phyloP scores from a whole-genome alignment of 2,113 vertebrate species.

The Nesoenas mayeri region DNA sequence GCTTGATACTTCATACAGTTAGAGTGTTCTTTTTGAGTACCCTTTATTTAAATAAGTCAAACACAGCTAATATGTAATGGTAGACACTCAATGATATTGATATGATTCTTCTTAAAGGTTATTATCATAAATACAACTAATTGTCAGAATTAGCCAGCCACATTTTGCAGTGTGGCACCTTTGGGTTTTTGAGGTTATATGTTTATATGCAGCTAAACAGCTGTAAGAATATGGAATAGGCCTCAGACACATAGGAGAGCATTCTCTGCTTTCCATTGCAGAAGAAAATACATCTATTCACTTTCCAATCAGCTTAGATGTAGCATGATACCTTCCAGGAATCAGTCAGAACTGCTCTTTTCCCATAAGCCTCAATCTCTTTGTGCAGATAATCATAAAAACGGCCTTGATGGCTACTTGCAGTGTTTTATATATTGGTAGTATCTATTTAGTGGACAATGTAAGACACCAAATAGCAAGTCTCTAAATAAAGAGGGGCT shows the following conservation, averaged over 20 bases:
- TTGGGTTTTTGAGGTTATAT: background rate
- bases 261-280: background rate
- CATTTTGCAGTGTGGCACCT: background rate
- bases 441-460: background rate
- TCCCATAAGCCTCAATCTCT: background rate
- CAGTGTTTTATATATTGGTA: background rate
- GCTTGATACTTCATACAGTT: background rate
- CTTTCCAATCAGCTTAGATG: background rate
- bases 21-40: background rate
- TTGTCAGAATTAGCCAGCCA: background rate
- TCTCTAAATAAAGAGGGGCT: background rate
- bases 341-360: background rate
- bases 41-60: background rate
- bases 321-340: background rate
- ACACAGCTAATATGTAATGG: background rate
- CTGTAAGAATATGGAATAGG: background rate
- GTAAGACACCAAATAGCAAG: background rate
- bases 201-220: background rate
- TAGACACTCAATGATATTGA: background rate
- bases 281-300: background rate
- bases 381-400: background rate
- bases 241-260: background rate
- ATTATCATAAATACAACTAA: background rate
- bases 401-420: accelerated
- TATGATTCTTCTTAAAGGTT: background rate